phyloP scores from a whole-genome alignment of 2,113 vertebrate genomes.

The Indicator maculatus region DNA sequence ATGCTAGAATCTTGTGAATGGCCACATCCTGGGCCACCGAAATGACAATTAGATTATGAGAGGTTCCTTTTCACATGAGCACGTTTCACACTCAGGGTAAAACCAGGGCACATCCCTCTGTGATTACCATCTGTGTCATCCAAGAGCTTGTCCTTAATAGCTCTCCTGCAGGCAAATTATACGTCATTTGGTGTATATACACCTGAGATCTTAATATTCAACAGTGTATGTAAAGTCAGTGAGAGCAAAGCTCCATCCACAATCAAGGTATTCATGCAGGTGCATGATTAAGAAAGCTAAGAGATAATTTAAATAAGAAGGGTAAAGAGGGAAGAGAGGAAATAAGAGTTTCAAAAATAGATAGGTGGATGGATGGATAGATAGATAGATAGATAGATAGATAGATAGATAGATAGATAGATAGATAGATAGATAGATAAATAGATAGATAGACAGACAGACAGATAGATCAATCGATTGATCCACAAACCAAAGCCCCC shows the following conservation, averaged over 20 bases:
- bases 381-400: too few species aligned
- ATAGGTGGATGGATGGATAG: too few species aligned
- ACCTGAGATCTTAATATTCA: neutral
- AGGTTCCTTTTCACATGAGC: neutral
- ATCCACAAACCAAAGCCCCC: neutral
- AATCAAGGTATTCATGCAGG: neutral
- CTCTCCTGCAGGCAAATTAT: neutral
- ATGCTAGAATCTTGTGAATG: neutral
- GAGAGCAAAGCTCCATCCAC: neutral
- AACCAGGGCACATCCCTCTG: neutral
- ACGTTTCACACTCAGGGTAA: neutral
- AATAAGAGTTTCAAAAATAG: neutral
- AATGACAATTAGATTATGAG: neutral
- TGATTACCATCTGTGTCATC: neutral
- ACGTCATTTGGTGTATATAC: neutral
- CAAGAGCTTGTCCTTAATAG: neutral
- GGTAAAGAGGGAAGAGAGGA: neutral
- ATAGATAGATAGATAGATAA: too few species aligned
- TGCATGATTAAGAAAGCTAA: neutral
- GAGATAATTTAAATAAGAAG: neutral
- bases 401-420: too few species aligned
- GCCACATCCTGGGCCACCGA: neutral
- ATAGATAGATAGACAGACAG: too few species aligned
- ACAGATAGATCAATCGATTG: too few species aligned
- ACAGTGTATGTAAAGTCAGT: neutral